Conservation (phyloP, 2,888 invertebrate species). For the Glomeris marginata region DNA sequence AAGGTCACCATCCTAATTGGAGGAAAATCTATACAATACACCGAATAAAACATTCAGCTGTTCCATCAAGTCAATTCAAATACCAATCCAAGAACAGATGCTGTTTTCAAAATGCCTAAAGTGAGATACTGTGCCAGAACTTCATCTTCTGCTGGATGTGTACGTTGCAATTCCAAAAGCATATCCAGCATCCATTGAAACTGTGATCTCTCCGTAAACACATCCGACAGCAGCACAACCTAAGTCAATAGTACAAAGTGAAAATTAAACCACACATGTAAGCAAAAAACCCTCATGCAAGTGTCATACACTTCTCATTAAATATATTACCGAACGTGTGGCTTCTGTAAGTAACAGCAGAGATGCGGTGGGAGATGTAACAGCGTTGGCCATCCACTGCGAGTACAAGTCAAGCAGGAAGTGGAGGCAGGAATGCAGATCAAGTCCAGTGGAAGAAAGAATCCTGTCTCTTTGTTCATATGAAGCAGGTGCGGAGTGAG, state of each 20-base stretch:
- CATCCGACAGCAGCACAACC: constrained; percentile 55
- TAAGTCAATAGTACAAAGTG: no score
- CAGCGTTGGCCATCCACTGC: constrained; percentile 46
- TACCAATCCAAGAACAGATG: constrained; percentile 45
- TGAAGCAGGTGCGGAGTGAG: constrained; percentile 3
- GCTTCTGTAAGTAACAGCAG: constrained; percentile 31
- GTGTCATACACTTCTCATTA: no score
- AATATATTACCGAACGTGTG: constrained; percentile 33
- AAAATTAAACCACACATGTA: no score
- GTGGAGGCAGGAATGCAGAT: constrained; percentile 82
- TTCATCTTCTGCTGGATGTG: constrained; percentile 58
- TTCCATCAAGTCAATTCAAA: constrained; percentile 14
- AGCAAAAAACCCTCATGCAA: no score
- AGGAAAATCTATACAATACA: constrained; percentile 14
- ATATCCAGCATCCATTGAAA: constrained; percentile 64
- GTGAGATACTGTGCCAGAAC: constrained; percentile 54
- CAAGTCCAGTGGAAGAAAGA: constrained; percentile 47
- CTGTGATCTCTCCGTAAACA: constrained; percentile 50
- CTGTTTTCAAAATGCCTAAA: constrained; percentile 50
- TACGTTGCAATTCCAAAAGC: constrained; percentile 45
- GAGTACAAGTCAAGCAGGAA: constrained; percentile 79
- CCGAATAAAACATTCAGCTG: background rate
- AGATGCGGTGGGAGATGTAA: constrained; percentile 23
- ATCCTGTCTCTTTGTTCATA: constrained; percentile 21
- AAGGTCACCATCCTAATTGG: constrained; percentile 39